Evolutionary conservation across 2,888 invertebrate species (phyloP).

Genomic region (Tiphia femorata): DNA sequence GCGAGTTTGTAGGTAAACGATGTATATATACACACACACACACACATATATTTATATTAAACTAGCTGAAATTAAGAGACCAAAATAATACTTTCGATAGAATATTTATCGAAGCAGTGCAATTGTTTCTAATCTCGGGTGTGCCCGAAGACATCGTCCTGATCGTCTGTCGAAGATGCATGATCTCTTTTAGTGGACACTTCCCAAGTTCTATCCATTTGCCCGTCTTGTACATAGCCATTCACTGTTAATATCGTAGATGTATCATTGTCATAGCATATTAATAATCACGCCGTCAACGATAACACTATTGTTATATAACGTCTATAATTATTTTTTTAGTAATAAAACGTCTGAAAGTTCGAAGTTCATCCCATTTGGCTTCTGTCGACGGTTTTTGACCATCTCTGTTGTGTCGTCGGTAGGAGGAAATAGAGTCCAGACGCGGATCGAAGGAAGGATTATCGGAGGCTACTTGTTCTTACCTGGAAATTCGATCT

Average conservation of each 20-base stretch:
- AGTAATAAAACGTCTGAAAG: slow-evolving; percentile 35
- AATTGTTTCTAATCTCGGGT: not conserved
- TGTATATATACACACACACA: slow-evolving; percentile 27
- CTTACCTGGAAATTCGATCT: too few relatives aligned
- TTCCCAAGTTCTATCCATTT: not conserved
- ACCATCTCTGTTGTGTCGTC: too few relatives aligned
- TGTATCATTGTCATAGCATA: slow-evolving; percentile 10
- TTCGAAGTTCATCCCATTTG: too few relatives aligned
- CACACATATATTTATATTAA: slow-evolving; percentile 31
- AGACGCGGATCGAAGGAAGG: too few relatives aligned
- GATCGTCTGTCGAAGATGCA: slow-evolving; percentile 2
- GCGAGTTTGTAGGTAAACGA: too few relatives aligned
- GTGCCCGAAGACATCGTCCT: not conserved
- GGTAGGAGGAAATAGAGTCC: too few relatives aligned
- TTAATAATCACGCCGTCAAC: slow-evolving; percentile 3
- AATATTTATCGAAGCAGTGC: not conserved
- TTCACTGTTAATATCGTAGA: slow-evolving; percentile 22
- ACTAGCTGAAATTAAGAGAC: slow-evolving; percentile 27
- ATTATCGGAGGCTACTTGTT: too few relatives aligned
- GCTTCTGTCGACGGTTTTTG: too few relatives aligned
- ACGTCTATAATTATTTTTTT: slow-evolving; percentile 35
- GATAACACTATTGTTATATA: slow-evolving; percentile 18
- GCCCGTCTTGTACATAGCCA: slow-evolving; percentile 31
- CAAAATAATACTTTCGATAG: slow-evolving; percentile 18
- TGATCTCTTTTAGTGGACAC: not conserved